phyloP scores from a whole-genome alignment of 2,797 vertebrate genomes.

The Chelon auratus region DNA sequence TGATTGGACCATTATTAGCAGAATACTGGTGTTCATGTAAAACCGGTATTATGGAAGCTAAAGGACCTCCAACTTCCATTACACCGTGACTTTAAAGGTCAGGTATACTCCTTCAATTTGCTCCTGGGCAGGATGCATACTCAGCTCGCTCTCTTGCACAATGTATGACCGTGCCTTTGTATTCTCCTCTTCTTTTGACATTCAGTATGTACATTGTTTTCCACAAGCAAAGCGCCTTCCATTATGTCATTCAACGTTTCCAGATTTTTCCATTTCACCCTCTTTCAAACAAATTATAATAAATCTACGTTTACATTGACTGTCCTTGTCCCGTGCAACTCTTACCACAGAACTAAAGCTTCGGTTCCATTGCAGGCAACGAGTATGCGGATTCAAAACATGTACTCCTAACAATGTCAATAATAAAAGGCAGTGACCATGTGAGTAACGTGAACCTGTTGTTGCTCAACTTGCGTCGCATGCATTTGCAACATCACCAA shows the following conservation, averaged over 20 bases:
- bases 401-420: not conserved
- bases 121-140: too few species aligned
- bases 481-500: not conserved
- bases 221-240: conserved; percentile 2
- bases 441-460: not conserved
- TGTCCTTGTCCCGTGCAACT: not conserved
- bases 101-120: not conserved
- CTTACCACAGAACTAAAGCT: not conserved
- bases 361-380: not conserved
- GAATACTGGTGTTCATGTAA: too few species aligned
- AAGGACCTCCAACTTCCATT: not conserved
- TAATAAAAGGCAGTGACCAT: not conserved
- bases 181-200: not conserved
- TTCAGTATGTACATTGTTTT: conserved; percentile 10
- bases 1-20: too few species aligned
- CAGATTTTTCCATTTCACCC: conserved; percentile 28
- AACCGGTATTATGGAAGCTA: not conserved
- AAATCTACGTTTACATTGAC: conserved; percentile 22
- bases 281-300: conserved; percentile 5
- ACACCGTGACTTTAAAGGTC: not conserved
- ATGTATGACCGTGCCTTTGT: not conserved
- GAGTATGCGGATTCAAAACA: not conserved
- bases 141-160: not conserved
- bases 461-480: not conserved
- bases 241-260: not conserved